These are phyloP conservation scores for Cephus rjabovi DNA, from an alignment of 2,888 invertebrate species.

Conservation along the genomic window DNA sequence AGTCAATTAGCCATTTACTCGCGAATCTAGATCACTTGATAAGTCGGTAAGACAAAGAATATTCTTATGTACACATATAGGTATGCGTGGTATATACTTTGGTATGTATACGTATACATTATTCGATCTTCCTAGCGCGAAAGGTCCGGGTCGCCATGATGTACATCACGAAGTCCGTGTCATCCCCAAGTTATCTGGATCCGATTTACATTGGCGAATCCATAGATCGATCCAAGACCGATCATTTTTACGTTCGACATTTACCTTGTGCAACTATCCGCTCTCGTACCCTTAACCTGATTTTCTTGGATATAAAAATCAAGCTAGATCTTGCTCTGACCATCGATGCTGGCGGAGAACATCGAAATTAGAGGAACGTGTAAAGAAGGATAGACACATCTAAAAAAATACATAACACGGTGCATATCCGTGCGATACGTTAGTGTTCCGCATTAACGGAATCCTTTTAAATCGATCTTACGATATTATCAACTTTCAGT, in stretches of 20 bases:
- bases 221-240: background rate
- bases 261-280: background rate
- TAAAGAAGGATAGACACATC: background rate
- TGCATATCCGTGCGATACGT: background rate
- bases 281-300: background rate
- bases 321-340: background rate
- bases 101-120: background rate
- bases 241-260: background rate
- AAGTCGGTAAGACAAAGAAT: constrained; percentile 15
- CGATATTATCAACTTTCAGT: background rate
- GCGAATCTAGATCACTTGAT: constrained; percentile 27
- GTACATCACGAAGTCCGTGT: constrained; percentile 21
- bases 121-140: background rate
- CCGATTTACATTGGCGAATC: background rate
- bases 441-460: background rate
- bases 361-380: background rate
- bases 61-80: background rate
- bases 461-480: background rate
- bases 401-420: background rate
- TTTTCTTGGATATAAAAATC: background rate
- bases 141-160: constrained; percentile 20
- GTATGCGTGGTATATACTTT: background rate
- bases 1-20: constrained; percentile 14
- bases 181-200: constrained; percentile 6
- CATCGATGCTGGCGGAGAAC: background rate